Percentiles rank a stretch among this genome's conserved stretches.
Conservation (phyloP, 2,797 vertebrate genomes). For the Eptatretus atami region DNA sequence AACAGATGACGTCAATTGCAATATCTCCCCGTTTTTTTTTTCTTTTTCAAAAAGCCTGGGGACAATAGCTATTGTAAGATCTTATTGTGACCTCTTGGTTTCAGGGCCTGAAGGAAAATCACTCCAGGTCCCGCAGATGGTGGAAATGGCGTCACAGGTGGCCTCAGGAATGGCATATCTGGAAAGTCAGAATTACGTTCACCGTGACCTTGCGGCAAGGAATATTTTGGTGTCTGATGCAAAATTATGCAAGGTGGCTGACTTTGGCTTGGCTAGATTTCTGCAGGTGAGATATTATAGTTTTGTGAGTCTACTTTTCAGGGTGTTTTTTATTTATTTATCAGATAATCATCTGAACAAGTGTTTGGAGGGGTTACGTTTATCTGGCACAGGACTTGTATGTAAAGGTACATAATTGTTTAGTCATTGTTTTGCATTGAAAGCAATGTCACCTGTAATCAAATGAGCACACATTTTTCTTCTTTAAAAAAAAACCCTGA, state of each 20-base stretch:
- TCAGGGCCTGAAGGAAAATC: constrained; percentile 7
- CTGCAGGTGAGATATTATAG: constrained; percentile 28
- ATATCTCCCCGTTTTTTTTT: neutral
- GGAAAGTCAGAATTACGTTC: constrained; percentile 71
- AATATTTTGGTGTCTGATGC: constrained; percentile 82
- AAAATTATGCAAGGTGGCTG: constrained; percentile 66
- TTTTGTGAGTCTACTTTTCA: neutral
- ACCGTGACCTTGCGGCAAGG: constrained; percentile 67
- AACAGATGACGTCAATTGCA: too few relatives aligned
- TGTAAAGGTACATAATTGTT: too few relatives aligned
- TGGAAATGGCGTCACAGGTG: constrained; percentile 70
- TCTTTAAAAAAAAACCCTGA: too few relatives aligned
- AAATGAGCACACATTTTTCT: too few relatives aligned
- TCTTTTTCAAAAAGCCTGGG: constrained; percentile 24
- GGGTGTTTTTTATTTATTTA: too few relatives aligned
- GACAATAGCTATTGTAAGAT: constrained; percentile 9
- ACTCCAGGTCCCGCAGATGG: constrained; percentile 25
- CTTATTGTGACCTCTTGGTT: constrained; percentile 9
- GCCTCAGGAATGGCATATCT: constrained; percentile 72
- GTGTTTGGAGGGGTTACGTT: too few relatives aligned
- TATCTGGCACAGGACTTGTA: too few relatives aligned
- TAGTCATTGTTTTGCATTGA: too few relatives aligned
- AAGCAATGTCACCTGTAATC: too few relatives aligned
- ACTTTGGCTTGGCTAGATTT: constrained; percentile 75
- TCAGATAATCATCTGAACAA: too few relatives aligned